Evolutionary conservation across 2,888 invertebrate species (phyloP).

Genomic region (Subacronicta megacephala): DNA sequence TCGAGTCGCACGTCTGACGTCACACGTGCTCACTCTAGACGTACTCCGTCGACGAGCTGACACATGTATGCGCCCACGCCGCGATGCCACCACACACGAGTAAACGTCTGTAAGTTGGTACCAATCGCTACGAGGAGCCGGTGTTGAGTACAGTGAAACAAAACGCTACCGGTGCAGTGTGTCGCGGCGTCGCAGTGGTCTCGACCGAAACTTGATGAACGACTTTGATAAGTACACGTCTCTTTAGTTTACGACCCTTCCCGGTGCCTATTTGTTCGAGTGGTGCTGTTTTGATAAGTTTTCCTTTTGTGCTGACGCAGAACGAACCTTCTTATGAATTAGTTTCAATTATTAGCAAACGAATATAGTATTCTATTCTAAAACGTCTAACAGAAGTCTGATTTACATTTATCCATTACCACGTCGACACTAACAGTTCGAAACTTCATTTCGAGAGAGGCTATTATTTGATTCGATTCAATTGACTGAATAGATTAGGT

Average conservation of each 20-base stretch:
- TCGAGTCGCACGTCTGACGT: slow-evolving; percentile 69
- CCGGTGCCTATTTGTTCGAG: slow-evolving; percentile 62
- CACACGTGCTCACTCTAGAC: slow-evolving; percentile 46
- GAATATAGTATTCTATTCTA: slow-evolving; percentile 56
- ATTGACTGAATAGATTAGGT: slow-evolving; percentile 89
- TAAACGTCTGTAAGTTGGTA: background rate
- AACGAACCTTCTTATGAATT: slow-evolving; percentile 57
- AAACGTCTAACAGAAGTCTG: slow-evolving; percentile 62
- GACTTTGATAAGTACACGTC: slow-evolving; percentile 46
- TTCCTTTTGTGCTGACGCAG: slow-evolving; percentile 63
- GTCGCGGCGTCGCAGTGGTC: slow-evolving; percentile 16
- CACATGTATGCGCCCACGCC: background rate
- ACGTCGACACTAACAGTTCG: slow-evolving; percentile 67
- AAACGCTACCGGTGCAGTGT: slow-evolving; percentile 8
- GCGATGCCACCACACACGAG: background rate
- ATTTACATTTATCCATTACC: slow-evolving; percentile 61
- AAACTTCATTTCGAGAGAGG: slow-evolving; percentile 83
- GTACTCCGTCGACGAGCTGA: slow-evolving; percentile 26
- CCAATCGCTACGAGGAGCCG: no score
- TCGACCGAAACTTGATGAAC: slow-evolving; percentile 34
- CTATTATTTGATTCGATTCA: slow-evolving; percentile 87
- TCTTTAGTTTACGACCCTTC: slow-evolving; percentile 51
- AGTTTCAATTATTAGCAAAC: slow-evolving; percentile 50
- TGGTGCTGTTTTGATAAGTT: slow-evolving; percentile 67
- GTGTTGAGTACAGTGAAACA: slow-evolving; percentile 10